Evolutionary conservation across 2,113 vertebrate species (phyloP).

Genomic region (Poicephalus meyeri): DNA sequence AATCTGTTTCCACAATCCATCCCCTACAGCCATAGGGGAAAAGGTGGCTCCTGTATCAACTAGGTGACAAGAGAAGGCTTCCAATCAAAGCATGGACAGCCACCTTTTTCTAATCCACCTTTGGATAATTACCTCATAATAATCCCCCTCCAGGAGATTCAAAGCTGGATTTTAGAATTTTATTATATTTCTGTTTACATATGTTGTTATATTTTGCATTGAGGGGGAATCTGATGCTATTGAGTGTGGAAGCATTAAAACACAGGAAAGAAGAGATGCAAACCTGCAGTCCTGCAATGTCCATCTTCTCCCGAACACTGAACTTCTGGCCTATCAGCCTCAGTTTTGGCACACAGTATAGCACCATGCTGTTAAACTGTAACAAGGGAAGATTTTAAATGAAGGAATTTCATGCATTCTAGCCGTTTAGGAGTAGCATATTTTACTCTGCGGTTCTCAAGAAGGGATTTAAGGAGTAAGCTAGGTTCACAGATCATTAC

Average conservation of each 20-base stretch:
- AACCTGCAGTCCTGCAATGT: constrained; percentile 95
- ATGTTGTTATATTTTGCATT: not conserved
- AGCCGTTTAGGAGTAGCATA: not conserved
- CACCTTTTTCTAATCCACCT: not conserved
- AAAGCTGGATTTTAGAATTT: not conserved
- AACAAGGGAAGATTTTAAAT: not conserved
- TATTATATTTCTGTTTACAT: not conserved
- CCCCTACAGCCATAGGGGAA: not conserved
- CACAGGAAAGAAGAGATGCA: not conserved
- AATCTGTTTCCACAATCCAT: not conserved
- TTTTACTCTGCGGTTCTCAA: not conserved
- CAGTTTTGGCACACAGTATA: constrained; percentile 96
- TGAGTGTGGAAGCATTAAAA: not conserved
- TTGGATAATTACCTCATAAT: not conserved
- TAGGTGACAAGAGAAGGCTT: not conserved
- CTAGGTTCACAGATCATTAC: not conserved
- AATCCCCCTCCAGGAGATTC: not conserved
- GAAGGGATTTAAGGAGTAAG: not conserved
- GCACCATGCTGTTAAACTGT: constrained; percentile 97
- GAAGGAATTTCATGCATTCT: not conserved
- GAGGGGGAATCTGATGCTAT: not conserved
- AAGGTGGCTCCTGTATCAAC: not conserved
- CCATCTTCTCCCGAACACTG: constrained; percentile 94
- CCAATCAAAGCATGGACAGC: not conserved
- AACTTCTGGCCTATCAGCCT: constrained; percentile 97